These are phyloP conservation scores for Tetragonula clypearis DNA, from an alignment of 1,140 invertebrate species.

Conservation along the genomic window DNA sequence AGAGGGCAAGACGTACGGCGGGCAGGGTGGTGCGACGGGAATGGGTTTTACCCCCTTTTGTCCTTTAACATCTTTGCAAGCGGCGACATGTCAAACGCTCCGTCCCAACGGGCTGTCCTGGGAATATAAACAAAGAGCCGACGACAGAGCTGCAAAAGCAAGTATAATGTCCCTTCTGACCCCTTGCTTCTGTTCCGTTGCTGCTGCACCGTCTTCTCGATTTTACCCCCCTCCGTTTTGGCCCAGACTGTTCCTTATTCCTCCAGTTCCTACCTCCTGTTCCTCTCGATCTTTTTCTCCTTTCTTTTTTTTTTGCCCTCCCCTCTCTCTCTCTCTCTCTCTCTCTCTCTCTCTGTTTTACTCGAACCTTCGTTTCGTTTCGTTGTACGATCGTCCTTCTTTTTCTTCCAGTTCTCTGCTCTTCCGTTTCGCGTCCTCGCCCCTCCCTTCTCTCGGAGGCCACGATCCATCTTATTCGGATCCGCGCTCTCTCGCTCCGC, in stretches of 20 bases:
- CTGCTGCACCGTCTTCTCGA: constrained; percentile 32
- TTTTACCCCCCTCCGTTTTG: constrained; percentile 46
- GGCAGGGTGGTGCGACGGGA: background rate
- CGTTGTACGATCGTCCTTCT: background rate
- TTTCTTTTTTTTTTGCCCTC: background rate
- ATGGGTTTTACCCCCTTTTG: constrained; percentile 51
- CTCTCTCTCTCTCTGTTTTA: background rate
- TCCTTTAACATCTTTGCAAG: constrained; percentile 64
- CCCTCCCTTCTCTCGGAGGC: too few relatives aligned
- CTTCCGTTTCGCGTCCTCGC: constrained; percentile 7
- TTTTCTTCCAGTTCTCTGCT: background rate
- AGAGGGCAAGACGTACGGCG: background rate
- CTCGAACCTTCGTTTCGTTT: background rate
- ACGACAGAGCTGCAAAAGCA: constrained; percentile 53
- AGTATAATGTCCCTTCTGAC: constrained; percentile 62
- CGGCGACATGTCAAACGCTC: constrained; percentile 70
- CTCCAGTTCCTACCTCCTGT: background rate
- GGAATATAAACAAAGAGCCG: constrained; percentile 66
- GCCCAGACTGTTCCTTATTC: constrained; percentile 19
- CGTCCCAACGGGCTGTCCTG: constrained; percentile 39
- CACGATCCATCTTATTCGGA: constrained; percentile 35
- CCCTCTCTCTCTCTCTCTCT: too few relatives aligned
- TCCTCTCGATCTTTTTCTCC: constrained; percentile 47
- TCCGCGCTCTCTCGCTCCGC: constrained; percentile 1
- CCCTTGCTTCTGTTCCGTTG: constrained; percentile 34